phyloP scores from a whole-genome alignment of 2,888 invertebrate genomes.

The Drosophila peninsularis region DNA sequence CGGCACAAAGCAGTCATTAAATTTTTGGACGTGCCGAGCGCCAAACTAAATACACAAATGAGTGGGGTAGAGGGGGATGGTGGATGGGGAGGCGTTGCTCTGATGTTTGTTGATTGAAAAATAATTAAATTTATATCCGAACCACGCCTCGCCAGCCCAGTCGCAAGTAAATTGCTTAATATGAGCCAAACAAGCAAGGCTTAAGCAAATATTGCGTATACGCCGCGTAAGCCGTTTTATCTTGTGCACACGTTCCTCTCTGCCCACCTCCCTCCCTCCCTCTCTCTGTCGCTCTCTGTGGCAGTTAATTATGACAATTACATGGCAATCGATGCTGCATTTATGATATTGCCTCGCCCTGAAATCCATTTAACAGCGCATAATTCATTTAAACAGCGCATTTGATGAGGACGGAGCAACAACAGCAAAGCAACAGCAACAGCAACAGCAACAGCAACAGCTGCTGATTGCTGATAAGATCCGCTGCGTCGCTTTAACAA shows the following conservation, averaged over 20 bases:
- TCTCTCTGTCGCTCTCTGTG: background rate
- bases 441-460: conserved; percentile 1
- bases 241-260: conserved; percentile 1
- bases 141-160: background rate
- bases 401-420: conserved; percentile 7
- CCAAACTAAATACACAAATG: conserved; percentile 28
- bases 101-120: conserved; percentile 30
- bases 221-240: conserved; percentile 26
- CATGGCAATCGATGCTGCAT: conserved; percentile 56
- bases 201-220: conserved; percentile 35
- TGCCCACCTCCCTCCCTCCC: rapidly evolving
- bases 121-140: conserved; percentile 27
- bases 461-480: conserved; percentile 40
- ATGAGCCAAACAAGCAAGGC: conserved; percentile 11
- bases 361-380: conserved; percentile 55
- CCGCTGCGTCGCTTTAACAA: conserved; percentile 12
- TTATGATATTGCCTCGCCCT: conserved; percentile 37
- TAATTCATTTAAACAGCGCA: conserved; percentile 51
- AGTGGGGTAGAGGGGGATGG: background rate
- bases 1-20: conserved; percentile 41
- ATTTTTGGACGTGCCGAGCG: conserved; percentile 39
- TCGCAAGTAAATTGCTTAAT: conserved; percentile 22
- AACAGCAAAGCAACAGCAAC: conserved; percentile 1
- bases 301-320: conserved; percentile 63
- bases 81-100: background rate